Evolutionary conservation across 2,888 invertebrate species (phyloP).

Genomic region (Acrobasis consociella): DNA sequence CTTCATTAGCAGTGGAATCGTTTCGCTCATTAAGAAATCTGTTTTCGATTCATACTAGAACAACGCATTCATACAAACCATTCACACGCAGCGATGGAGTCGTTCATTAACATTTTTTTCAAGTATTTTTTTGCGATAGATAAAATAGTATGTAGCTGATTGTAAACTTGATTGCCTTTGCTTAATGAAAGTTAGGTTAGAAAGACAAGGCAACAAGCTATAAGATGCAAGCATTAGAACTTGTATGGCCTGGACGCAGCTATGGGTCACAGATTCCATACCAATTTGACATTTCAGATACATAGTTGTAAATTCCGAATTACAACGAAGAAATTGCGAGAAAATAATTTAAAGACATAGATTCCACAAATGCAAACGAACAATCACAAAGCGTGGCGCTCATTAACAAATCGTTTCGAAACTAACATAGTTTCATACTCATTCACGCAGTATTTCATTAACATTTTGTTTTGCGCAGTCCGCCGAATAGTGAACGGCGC

Average conservation of each 20-base stretch:
- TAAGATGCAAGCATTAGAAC: too few relatives aligned
- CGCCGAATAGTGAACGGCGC: slow-evolving; percentile 47
- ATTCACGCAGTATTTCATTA: slow-evolving; percentile 39
- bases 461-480: slow-evolving; percentile 42
- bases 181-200: too few relatives aligned
- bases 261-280: too few relatives aligned
- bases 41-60: slow-evolving; percentile 2
- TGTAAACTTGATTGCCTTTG: too few relatives aligned
- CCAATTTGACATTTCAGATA: too few relatives aligned
- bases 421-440: slow-evolving; percentile 21
- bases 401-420: slow-evolving; percentile 3
- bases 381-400: neutral
- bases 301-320: too few relatives aligned
- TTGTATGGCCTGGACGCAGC: too few relatives aligned
- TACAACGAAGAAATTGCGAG: too few relatives aligned
- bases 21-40: slow-evolving; percentile 8
- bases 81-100: neutral
- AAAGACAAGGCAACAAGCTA: too few relatives aligned
- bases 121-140: too few relatives aligned
- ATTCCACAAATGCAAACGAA: neutral
- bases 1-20: neutral
- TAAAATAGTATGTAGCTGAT: too few relatives aligned
- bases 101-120: neutral
- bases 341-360: neutral
- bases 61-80: slow-evolving; percentile 5